Evolutionary conservation across 1,140 invertebrate species (phyloP).

Genomic region (Saccostrea glomerata): DNA sequence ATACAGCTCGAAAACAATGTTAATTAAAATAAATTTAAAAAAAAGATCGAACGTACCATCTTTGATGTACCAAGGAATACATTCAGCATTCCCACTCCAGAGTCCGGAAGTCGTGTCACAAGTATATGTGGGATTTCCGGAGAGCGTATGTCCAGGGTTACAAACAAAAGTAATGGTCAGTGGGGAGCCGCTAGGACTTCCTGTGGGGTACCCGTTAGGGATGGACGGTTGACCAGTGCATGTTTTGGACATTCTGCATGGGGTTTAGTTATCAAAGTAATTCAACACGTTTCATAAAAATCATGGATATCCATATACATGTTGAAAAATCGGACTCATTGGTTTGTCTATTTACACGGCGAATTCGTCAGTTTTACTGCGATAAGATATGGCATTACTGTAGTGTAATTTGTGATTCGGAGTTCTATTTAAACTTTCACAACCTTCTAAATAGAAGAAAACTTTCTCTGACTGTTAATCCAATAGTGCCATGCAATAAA

Average conservation of each 20-base stretch:
- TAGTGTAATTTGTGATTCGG: neutral
- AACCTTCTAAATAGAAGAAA: too few relatives aligned
- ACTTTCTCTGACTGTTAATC: too few relatives aligned
- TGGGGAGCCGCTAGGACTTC: neutral
- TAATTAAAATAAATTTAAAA: neutral
- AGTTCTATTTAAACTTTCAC: too few relatives aligned
- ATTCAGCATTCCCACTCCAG: constrained; percentile 17
- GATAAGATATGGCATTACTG: neutral
- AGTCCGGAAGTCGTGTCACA: neutral
- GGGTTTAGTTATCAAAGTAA: neutral
- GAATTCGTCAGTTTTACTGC: neutral
- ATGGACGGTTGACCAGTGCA: neutral
- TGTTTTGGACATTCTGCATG: neutral
- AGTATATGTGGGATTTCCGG: neutral
- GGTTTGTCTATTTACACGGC: too few relatives aligned
- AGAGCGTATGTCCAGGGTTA: constrained; percentile 22
- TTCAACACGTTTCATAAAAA: neutral
- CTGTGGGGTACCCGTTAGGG: constrained; percentile 6
- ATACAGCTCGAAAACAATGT: too few relatives aligned
- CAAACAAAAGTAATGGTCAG: neutral
- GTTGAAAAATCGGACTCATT: neutral
- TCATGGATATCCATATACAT: neutral
- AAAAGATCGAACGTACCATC: neutral
- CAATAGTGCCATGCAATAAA: too few relatives aligned
- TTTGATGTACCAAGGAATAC: constrained; percentile 36